Evolutionary conservation across 2,797 vertebrate species (phyloP), one percentile per base, ranked within the genome.

Genomic region (Pseudopleuronectes americanus): DNA sequence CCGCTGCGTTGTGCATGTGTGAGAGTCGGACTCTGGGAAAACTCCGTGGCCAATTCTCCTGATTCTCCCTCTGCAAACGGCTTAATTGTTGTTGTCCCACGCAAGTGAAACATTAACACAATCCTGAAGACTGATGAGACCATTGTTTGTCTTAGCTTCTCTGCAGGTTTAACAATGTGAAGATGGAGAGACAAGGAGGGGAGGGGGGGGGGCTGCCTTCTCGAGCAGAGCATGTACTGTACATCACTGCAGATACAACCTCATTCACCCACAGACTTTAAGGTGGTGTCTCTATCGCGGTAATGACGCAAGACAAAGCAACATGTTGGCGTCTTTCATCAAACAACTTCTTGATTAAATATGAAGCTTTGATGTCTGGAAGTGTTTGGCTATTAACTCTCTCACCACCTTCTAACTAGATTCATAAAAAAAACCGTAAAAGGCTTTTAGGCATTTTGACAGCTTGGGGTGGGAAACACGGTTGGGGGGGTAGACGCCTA

Each of bases 271-370:
- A 8, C 74, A 64, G 57, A 66, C 58, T 41, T 23, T 24, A n/a
- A n/a, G 14, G 13, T 54, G 22, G 71, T 71, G 76, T 84, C 75
- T 76, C 24, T 0, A 24, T 75, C 57, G 66, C 36, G 56, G 65
- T 57, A 76, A 74, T 89, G 84, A 87, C 0, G 71, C 86, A 89
- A 87, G 76, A 82, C 79, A 88, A 82, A 85, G 85, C 79, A 88
- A 88, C 73, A 68, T 62, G 57, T 67, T 72, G 56, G 48, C 70
- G 77, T 77, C 48, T 78, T 72, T 81, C 69, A 87, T 87, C 54
- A 21, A 36, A 31, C 73, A 65, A 64, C 54, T 68, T 86, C 69
- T 81, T 43, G 47, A 82, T 77, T 71, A 76, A 68, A 75, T 79
- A 81, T 52, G 74, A 79, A 71, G 79, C 81, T 86, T 86, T 86